Evolutionary conservation across 2,888 invertebrate genomes (phyloP), one percentile per base, ranked within the genome.

Genomic region (Sphaeridia pumilis): DNA sequence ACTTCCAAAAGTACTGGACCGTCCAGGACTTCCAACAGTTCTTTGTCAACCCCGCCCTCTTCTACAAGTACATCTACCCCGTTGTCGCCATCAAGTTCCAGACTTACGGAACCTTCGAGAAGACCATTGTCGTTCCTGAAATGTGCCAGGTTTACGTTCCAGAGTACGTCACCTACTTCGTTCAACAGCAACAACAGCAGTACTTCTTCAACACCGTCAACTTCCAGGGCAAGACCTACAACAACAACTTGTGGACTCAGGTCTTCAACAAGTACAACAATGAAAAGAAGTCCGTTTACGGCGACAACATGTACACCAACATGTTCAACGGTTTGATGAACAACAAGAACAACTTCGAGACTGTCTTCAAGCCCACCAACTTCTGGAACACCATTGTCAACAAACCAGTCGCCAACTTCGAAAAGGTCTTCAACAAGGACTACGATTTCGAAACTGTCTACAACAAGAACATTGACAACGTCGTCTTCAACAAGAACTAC

Each of bases 61-160:
- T 56, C 52, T 52, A 52, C 52, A 52, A 56, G 35, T 52, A 56
- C 52, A 49, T 56, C 36, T 56, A 38, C 48, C 56, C 56, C 21
- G 38, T 49, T 17, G 51, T 52, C 35, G 38, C 27, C 26, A 17
- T 14, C n/a, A 26, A 22, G 7, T 35, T n/a, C 26, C 25, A 36
- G 25, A 22, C 17, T 14, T n/a, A 34, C 34, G 4, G 21, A 22
- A 22, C 44, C 25, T 7, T 35, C 26, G 34, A 22, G 5, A 35
- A 22, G n/a, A 21, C 21, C 21, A 3, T 42, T 7, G 24, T 24
- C 43, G 36, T 31, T 20, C 51, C 43, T 24, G 45, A 44, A 12
- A 17, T 25, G 17, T 34, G 24, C 35, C 44, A 27, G 3, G 14
- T 36, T 21, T 24, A 31, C 21, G 45, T 51, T 27, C 51, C 51